Evolutionary conservation across 2,797 vertebrate genomes (phyloP).

Genomic region (Ispidina picta): DNA sequence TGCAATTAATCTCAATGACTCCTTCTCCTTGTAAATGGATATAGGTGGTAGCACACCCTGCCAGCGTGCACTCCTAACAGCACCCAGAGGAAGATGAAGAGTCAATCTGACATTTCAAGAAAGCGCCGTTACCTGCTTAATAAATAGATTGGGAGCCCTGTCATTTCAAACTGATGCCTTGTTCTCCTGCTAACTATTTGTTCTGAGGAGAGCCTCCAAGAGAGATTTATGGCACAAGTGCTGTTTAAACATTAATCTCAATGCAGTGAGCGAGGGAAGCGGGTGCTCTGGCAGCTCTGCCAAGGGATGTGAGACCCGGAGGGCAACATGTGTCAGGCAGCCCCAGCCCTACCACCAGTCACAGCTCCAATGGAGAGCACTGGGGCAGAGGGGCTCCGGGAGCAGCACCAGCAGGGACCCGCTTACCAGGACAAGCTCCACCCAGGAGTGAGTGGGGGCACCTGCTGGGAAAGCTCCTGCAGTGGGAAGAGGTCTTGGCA

Average conservation of each 20-base stretch:
- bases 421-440: fast-evolving
- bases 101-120: background rate
- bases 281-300: background rate
- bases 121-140: background rate
- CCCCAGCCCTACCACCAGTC: fast-evolving
- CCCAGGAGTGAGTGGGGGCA: fast-evolving
- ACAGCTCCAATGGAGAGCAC: fast-evolving
- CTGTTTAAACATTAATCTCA: slow-evolving; percentile 26
- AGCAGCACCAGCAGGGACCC: background rate
- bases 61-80: background rate
- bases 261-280: background rate
- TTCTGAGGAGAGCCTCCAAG: slow-evolving; percentile 10
- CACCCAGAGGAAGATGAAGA: background rate
- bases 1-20: slow-evolving; percentile 46
- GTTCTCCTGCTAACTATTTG: slow-evolving; percentile 27
- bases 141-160: background rate
- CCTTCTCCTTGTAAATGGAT: slow-evolving; percentile 10
- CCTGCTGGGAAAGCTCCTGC: background rate
- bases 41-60: background rate
- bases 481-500: background rate
- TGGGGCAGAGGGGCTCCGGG: background rate
- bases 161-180: slow-evolving; percentile 12
- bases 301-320: background rate
- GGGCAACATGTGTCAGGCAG: fast-evolving
- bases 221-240: slow-evolving; percentile 6